Percentiles rank a stretch among this genome's conserved stretches.
phyloP scores from a whole-genome alignment of 2,113 vertebrate species.

The Phocoena sinus region DNA sequence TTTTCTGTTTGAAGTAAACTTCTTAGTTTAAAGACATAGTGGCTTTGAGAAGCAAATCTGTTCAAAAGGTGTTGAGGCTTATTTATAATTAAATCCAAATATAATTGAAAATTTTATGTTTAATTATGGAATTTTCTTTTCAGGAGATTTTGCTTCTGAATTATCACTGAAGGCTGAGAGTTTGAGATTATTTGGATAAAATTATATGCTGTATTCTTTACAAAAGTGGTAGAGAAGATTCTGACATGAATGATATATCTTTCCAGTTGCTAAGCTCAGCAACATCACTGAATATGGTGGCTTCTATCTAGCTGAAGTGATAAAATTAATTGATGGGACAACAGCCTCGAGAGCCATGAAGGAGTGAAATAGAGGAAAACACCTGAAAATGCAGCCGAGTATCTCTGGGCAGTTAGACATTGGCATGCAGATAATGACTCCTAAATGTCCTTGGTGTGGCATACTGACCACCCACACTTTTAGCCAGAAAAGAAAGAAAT shows the following conservation, averaged over 20 bases:
- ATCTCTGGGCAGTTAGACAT: neutral
- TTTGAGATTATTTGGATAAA: neutral
- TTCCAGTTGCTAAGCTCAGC: neutral
- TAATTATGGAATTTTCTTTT: neutral
- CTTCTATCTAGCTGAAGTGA: neutral
- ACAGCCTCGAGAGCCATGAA: neutral
- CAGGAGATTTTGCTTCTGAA: neutral
- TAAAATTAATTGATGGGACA: neutral
- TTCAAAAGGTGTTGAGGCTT: neutral
- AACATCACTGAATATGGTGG: neutral
- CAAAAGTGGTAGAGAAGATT: neutral
- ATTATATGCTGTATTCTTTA: neutral
- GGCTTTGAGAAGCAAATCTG: neutral
- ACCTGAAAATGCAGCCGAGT: neutral
- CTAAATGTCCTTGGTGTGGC: neutral
- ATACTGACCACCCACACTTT: neutral
- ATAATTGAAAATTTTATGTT: neutral
- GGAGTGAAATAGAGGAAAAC: neutral
- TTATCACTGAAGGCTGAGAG: neutral
- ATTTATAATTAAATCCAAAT: neutral
- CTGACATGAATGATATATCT: neutral
- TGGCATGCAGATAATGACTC: neutral
- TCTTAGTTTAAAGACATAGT: neutral
- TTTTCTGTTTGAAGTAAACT: neutral
- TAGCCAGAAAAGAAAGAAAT: neutral